Evolutionary conservation across 2,888 invertebrate species (phyloP).

Genomic region (Bhutanitis thaidina): DNA sequence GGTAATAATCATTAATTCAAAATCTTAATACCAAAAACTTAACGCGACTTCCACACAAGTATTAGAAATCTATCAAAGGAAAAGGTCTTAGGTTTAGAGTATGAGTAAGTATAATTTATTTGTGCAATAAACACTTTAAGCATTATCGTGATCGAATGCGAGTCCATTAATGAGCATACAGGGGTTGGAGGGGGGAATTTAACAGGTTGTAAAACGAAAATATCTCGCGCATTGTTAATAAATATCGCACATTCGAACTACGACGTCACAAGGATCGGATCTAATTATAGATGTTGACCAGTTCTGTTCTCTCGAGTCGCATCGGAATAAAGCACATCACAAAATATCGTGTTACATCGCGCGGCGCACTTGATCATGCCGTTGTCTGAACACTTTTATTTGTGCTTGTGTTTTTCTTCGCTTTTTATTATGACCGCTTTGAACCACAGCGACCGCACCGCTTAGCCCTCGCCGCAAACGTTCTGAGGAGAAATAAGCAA

Average conservation of each 20-base stretch:
- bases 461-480: slow-evolving; percentile 52
- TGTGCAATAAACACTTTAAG: neutral
- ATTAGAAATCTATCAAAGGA: too few relatives aligned
- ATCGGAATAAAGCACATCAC: slow-evolving; percentile 54
- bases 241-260: slow-evolving; percentile 24
- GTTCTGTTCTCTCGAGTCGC: slow-evolving; percentile 31
- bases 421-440: slow-evolving; percentile 59
- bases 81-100: too few relatives aligned
- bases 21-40: too few relatives aligned
- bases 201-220: too few relatives aligned
- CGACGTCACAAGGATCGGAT: slow-evolving; percentile 39
- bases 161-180: neutral
- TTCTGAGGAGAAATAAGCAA: slow-evolving; percentile 11
- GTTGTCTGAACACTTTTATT: slow-evolving; percentile 66
- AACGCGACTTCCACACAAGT: too few relatives aligned
- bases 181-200: too few relatives aligned
- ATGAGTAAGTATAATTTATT: neutral
- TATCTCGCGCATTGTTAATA: slow-evolving; percentile 20
- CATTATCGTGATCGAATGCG: slow-evolving; percentile 22
- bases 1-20: too few relatives aligned
- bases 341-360: slow-evolving; percentile 70
- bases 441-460: slow-evolving; percentile 61
- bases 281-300: slow-evolving; percentile 58
- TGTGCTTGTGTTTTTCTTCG: slow-evolving; percentile 40
- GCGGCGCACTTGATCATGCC: slow-evolving; percentile 73